A percentile compares a stretch with the other conserved stretches of the same genome.
Conservation (phyloP, 1,140 invertebrate genomes). For the Camponotus floridanus region DNA sequence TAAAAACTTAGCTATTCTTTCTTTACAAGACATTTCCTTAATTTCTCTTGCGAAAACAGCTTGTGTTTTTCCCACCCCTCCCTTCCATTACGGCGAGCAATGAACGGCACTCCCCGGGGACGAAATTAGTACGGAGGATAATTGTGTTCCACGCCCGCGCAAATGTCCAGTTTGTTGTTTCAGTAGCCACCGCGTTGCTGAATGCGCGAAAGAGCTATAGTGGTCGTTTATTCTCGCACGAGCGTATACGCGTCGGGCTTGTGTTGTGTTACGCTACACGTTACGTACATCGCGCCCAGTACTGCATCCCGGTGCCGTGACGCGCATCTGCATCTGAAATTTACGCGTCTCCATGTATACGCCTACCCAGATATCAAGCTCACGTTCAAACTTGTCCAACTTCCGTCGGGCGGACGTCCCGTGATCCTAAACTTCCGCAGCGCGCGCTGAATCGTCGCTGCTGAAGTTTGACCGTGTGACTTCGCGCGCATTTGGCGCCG, state of each 20-base stretch:
- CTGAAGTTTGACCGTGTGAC: constrained; percentile 67
- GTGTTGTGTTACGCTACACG: constrained; percentile 23
- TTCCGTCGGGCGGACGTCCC: constrained; percentile 41
- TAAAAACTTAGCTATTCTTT: constrained; percentile 35
- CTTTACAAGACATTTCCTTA: constrained; percentile 38
- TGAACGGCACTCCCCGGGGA: constrained; percentile 35
- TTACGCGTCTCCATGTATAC: constrained; percentile 56
- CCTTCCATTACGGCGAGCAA: constrained; percentile 41
- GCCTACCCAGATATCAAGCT: constrained; percentile 58
- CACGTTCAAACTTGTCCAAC: constrained; percentile 68
- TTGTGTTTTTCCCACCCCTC: not conserved
- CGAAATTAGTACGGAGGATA: constrained; percentile 50
- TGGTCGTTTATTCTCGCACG: constrained; percentile 31
- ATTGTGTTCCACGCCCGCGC: constrained; percentile 36
- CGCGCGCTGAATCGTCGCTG: constrained; percentile 5
- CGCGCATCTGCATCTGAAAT: constrained; percentile 57
- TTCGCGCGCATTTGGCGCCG: constrained; percentile 63
- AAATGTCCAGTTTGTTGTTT: constrained; percentile 47
- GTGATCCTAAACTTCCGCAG: constrained; percentile 61
- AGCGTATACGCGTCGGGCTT: not conserved
- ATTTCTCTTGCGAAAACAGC: constrained; percentile 46
- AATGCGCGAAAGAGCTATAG: constrained; percentile 34
- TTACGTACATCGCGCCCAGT: not conserved
- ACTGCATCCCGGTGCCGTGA: constrained; percentile 1
- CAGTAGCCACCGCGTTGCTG: constrained; percentile 16